Evolutionary conservation across 1,140 invertebrate species (phyloP).

Genomic region (Branchinecta lindahli): DNA sequence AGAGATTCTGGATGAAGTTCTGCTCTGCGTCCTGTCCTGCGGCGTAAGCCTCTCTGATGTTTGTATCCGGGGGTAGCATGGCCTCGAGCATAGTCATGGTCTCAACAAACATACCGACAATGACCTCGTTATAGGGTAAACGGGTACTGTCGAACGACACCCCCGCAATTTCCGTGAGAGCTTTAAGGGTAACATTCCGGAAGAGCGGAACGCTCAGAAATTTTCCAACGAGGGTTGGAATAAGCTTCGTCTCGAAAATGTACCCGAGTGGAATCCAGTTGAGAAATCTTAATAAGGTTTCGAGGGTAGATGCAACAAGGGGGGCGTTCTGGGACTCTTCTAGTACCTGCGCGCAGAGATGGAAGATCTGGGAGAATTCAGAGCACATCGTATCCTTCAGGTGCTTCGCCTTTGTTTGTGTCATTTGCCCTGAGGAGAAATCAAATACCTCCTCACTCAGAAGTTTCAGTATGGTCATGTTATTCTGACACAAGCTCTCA

Average conservation of each 20-base stretch:
- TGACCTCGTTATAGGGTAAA: conserved; percentile 48
- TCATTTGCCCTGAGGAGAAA: conserved; percentile 92
- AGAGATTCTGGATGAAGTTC: conserved; percentile 97
- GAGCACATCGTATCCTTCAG: conserved; percentile 99
- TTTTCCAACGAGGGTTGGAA: conserved; percentile 86
- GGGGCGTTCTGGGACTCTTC: conserved; percentile 93
- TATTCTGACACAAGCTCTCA: conserved; percentile 97
- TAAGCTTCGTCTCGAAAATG: conserved; percentile 97
- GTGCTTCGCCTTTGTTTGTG: conserved; percentile 97
- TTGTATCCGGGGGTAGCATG: conserved; percentile 77
- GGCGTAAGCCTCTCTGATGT: conserved; percentile 85
- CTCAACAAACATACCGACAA: conserved; percentile 69
- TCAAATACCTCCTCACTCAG: conserved; percentile 99
- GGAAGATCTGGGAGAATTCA: conserved; percentile 96
- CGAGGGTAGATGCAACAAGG: conserved; percentile 80
- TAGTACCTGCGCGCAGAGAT: conserved; percentile 56
- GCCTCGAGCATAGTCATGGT: conserved; percentile 67
- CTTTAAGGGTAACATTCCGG: conserved; percentile 94
- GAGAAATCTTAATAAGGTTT: conserved; percentile 88
- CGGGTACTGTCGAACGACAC: conserved; percentile 66
- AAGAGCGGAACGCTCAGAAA: conserved; percentile 96
- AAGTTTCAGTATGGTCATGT: conserved; percentile 95
- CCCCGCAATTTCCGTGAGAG: conserved; percentile 92
- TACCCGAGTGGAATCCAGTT: conserved; percentile 99
- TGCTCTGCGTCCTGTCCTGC: conserved; percentile 89